A percentile compares a stretch with the other conserved stretches of the same genome.
phyloP scores from a whole-genome alignment of 2,113 vertebrate species.

The Cnemophilus loriae region DNA sequence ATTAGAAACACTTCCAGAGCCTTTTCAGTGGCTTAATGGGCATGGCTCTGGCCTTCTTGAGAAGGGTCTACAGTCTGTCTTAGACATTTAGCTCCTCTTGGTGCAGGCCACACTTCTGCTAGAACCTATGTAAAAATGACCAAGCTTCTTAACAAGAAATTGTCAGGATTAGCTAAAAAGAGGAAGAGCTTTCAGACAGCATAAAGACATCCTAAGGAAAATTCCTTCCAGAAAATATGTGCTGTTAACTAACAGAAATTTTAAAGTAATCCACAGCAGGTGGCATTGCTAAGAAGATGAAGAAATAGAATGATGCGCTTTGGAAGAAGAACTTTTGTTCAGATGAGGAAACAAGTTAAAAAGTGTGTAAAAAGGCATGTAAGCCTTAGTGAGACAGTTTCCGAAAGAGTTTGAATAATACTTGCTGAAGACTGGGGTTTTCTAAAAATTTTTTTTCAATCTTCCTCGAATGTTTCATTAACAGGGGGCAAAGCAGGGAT shows the following conservation, averaged over 20 bases:
- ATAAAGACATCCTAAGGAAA: not conserved
- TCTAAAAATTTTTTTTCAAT: not conserved
- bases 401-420: not conserved
- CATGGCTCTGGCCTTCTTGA: not conserved
- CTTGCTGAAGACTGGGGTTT: not conserved
- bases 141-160: not conserved
- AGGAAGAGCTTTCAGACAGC: not conserved
- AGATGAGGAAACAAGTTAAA: not conserved
- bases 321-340: not conserved
- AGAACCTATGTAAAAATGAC: not conserved
- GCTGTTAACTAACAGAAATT: not conserved
- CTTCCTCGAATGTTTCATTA: not conserved
- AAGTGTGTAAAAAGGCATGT: not conserved
- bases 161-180: not conserved
- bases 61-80: not conserved
- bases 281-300: not conserved
- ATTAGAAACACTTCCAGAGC: not conserved
- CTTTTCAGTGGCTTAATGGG: not conserved
- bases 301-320: not conserved
- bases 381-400: not conserved
- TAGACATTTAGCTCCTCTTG: not conserved
- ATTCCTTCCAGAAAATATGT: not conserved
- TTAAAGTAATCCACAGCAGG: not conserved
- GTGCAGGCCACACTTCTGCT: not conserved
- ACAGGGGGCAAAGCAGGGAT: not conserved